Percentiles rank a stretch among this genome's conserved stretches.
These are phyloP conservation scores for Helleia helle DNA, from an alignment of 2,888 invertebrate genomes.

Conservation along the genomic window DNA sequence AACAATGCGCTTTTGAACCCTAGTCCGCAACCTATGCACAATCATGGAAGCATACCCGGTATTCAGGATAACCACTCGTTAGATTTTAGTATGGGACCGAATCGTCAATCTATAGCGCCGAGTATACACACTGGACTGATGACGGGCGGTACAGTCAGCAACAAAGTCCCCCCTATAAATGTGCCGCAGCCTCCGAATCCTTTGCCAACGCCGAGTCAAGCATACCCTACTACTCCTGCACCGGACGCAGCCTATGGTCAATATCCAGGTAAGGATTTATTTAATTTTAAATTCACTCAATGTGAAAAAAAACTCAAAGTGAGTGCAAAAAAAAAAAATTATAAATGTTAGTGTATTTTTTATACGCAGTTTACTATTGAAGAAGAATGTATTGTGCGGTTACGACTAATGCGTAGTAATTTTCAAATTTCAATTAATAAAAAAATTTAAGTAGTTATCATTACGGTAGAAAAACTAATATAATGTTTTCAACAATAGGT, in stretches of 20 bases:
- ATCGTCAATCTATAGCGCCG: slow-evolving; percentile 25
- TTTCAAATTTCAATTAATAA: too few species aligned
- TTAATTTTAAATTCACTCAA: too few species aligned
- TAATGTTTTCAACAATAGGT: too few species aligned
- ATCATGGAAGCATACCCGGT: slow-evolving; percentile 22
- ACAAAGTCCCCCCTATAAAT: slow-evolving; percentile 12
- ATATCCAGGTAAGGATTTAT: slow-evolving; percentile 47
- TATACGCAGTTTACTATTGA: neutral
- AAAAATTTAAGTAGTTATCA: too few species aligned
- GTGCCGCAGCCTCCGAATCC: slow-evolving; percentile 17
- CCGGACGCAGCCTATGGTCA: slow-evolving; percentile 50
- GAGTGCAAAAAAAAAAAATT: too few species aligned
- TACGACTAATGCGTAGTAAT: too few species aligned
- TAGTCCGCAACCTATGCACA: slow-evolving; percentile 15
- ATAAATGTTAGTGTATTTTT: too few species aligned
- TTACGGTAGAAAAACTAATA: too few species aligned
- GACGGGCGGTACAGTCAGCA: slow-evolving; percentile 24
- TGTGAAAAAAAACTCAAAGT: too few species aligned
- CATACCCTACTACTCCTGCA: slow-evolving; percentile 40
- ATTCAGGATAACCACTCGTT: slow-evolving; percentile 27
- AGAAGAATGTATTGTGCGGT: too few species aligned
- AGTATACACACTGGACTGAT: slow-evolving; percentile 38
- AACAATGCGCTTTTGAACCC: slow-evolving; percentile 20
- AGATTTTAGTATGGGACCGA: slow-evolving; percentile 18
- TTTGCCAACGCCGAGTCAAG: slow-evolving; percentile 33